phyloP scores from a whole-genome alignment of 2,113 vertebrate species.

The Ptyas mucosa region DNA sequence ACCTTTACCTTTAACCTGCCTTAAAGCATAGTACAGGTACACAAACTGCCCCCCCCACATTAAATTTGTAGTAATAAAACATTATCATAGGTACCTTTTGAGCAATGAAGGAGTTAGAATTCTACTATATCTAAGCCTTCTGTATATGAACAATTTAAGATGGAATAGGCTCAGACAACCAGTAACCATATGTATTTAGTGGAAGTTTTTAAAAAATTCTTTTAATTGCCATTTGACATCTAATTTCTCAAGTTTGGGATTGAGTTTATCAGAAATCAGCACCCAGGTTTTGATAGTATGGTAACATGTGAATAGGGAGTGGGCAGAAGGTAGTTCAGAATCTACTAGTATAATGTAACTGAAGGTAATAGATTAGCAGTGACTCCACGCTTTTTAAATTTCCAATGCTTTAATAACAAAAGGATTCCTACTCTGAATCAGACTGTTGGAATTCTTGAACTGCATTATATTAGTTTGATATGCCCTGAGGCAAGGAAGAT shows the following conservation, averaged over 20 bases:
- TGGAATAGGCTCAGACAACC: background rate
- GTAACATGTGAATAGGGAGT: too few species aligned
- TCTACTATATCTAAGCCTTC: background rate
- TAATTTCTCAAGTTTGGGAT: background rate
- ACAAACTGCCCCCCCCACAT: background rate
- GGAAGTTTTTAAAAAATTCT: background rate
- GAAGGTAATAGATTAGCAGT: background rate
- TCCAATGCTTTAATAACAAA: background rate
- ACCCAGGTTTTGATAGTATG: background rate
- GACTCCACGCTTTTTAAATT: background rate
- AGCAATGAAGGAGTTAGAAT: background rate
- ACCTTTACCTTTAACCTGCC: background rate
- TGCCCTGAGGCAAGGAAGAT: background rate
- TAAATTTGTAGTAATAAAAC: background rate
- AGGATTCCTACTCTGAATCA: background rate
- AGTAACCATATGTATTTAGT: background rate
- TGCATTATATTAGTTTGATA: background rate
- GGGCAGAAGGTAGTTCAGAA: background rate
- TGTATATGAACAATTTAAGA: background rate
- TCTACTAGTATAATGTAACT: background rate
- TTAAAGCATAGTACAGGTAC: background rate
- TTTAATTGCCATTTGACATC: background rate
- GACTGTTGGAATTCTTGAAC: background rate
- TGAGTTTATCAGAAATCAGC: background rate
- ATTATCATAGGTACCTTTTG: background rate